Base-by-base conservation (phyloP, 2,113 vertebrate species). In the Macquaria ambigua region DNA sequence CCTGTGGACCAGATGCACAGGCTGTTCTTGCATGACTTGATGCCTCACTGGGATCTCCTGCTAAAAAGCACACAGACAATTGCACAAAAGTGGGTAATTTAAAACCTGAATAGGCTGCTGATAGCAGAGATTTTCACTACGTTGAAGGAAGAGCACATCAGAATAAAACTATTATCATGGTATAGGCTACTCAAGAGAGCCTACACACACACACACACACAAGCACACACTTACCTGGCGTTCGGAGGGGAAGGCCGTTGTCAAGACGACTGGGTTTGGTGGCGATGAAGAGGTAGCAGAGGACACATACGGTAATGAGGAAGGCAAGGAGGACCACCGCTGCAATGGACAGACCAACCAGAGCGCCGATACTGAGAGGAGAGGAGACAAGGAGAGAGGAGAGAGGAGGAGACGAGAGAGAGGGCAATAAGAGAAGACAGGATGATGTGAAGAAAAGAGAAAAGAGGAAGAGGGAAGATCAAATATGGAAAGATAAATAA, bases 261-360 rank as follows among this genome's bases (percentile, higher is more conserved):
- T 99, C 97, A 95, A 96, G 87, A 63, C 96, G 96, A 88, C 93
- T 95, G 77, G 98, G 98, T 87, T 99, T 99, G 28, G 96, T 96
- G 89, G 95, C 96, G 84, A 99, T 96, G 89, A 99, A 98, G 92
- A 99, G 96, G 81, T 97, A 98, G 89, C 98, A 98, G 69, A 99
- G 97, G 81, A 97, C 97, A 88, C 97, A 99, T 6, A 97, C 97
- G 0, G 97, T 98, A 92, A 99, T 94, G 76, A 98, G 90, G 89
- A 99, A 98, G 78, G 97, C 97, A 85, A 98, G 95, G 37, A 99
- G 96, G 66, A 99, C 96, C 46, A 97, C 96, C 0, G 97, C 98
- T 34, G 98, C 98, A 76, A 97, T 94, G 2, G 97, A 98, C 77
- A 99, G 95, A 86, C 97, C 98, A 72, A 98, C 93, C 0, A 98